Evolutionary conservation across 2,113 vertebrate species (phyloP).

Genomic region (Callipepla californica): DNA sequence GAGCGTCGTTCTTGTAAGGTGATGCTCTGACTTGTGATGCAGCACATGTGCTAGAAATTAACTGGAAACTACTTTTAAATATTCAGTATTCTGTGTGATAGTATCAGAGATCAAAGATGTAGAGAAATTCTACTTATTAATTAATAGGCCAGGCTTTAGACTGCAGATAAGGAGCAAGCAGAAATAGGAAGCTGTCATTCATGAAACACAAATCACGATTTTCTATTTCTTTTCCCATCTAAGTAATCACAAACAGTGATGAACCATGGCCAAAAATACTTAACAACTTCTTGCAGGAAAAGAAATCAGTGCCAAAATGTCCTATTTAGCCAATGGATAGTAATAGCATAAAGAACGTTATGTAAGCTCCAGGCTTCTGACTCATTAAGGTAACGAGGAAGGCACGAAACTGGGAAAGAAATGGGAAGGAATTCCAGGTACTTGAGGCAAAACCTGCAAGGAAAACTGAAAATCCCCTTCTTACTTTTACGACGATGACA

Average conservation of each 20-base stretch:
- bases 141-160: constrained; percentile 42
- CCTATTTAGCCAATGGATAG: not conserved
- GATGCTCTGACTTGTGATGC: not conserved
- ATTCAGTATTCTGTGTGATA: constrained; percentile 30
- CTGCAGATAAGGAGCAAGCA: constrained; percentile 1
- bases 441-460: not conserved
- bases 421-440: not conserved
- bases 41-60: not conserved
- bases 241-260: constrained; percentile 26
- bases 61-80: constrained; percentile 19
- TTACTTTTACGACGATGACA: not conserved
- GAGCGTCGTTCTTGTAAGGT: not conserved
- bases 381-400: not conserved
- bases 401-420: not conserved
- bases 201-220: constrained; percentile 11
- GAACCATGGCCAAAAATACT: not conserved
- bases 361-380: not conserved
- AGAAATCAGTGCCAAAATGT: not conserved
- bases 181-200: constrained; percentile 39
- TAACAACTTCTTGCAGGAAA: not conserved
- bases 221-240: not conserved
- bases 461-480: not conserved
- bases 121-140: constrained; percentile 29
- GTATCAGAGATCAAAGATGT: constrained; percentile 39
- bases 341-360: not conserved